Evolutionary conservation across 2,113 vertebrate genomes (phyloP).

Genomic region (Mobula birostris): DNA sequence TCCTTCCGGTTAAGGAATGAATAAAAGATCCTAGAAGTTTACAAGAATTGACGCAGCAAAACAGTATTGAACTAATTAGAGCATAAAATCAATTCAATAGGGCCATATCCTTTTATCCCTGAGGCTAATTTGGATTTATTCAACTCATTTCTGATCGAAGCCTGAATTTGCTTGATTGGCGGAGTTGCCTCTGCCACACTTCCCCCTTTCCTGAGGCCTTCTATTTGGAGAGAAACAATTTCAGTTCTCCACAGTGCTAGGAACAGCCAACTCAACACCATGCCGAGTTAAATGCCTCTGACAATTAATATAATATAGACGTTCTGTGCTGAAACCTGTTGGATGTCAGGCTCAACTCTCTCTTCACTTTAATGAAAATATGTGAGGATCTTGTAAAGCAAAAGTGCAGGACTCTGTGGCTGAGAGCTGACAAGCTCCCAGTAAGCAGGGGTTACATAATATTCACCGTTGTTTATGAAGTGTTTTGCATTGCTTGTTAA

Average conservation of each 20-base stretch:
- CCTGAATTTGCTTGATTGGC: neutral
- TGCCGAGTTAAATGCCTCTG: neutral
- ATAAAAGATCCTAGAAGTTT: neutral
- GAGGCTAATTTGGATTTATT: too few species aligned
- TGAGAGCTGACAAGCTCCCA: neutral
- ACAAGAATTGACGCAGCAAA: neutral
- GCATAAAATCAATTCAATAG: neutral
- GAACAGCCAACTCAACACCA: neutral
- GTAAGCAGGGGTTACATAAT: neutral
- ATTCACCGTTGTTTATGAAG: neutral
- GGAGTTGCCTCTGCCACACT: neutral
- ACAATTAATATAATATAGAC: neutral
- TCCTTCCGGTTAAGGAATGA: neutral
- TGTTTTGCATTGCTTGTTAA: neutral
- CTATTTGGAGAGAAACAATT: neutral
- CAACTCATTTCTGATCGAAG: neutral
- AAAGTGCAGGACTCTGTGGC: neutral
- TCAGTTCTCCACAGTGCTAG: neutral
- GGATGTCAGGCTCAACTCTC: neutral
- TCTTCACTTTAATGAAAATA: neutral
- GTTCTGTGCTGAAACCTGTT: neutral
- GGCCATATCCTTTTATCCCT: neutral
- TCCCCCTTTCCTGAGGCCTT: neutral
- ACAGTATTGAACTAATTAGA: neutral
- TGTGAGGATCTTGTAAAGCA: neutral